phyloP scores from a whole-genome alignment of 2,797 vertebrate species.

The Characodon lateralis region DNA sequence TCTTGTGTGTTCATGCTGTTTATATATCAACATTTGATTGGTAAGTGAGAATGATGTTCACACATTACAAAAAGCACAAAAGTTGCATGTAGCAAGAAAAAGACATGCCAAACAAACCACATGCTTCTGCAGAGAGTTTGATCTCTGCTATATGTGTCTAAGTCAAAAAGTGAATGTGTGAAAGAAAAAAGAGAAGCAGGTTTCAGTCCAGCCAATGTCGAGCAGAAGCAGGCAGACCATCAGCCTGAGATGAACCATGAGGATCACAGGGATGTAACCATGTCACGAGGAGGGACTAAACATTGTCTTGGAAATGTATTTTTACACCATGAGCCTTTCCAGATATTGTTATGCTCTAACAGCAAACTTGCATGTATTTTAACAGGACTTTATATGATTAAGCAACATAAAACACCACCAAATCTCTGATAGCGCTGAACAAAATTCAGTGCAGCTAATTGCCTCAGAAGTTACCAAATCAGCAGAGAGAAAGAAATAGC shows the following conservation, averaged over 20 bases:
- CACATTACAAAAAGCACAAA: constrained; percentile 13
- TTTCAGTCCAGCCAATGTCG: constrained; percentile 28
- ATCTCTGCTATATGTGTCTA: constrained; percentile 7
- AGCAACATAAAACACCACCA: neutral
- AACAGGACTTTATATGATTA: neutral
- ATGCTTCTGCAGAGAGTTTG: neutral
- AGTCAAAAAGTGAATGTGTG: neutral
- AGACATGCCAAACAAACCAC: neutral
- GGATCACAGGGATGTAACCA: constrained; percentile 40
- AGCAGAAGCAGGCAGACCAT: constrained; percentile 14
- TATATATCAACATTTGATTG: constrained; percentile 14
- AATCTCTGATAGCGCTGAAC: neutral
- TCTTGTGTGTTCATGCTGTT: constrained; percentile 19
- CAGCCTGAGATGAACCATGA: constrained; percentile 20
- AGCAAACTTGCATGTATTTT: no score
- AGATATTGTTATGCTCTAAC: no score
- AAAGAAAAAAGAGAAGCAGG: constrained; percentile 3
- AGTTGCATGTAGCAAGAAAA: neutral
- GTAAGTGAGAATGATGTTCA: constrained; percentile 2
- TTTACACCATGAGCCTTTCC: neutral
- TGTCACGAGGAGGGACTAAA: neutral
- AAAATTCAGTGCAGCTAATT: neutral
- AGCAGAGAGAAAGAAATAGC: neutral
- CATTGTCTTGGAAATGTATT: neutral
- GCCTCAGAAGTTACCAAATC: neutral